Conservation (phyloP, 1,140 invertebrate genomes). For the Drosophila saltans region DNA sequence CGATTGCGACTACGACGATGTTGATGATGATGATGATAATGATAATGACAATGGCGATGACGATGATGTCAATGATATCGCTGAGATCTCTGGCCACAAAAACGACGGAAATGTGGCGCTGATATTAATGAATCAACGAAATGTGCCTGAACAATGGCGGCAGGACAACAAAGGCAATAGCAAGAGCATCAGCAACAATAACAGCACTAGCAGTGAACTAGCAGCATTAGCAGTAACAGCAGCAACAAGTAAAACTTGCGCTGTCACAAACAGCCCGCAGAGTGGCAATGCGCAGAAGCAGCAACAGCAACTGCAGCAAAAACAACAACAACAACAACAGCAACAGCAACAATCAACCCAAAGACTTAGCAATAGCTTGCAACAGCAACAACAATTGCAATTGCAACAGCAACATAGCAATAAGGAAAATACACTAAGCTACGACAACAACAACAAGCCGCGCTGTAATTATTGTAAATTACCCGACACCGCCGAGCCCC, state of each 20-base stretch:
- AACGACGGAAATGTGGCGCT: constrained; percentile 76
- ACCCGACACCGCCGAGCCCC: constrained; percentile 74
- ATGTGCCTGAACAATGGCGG: constrained; percentile 76
- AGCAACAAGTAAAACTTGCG: constrained; percentile 70
- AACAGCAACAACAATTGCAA: constrained; percentile 54
- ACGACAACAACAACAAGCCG: constrained; percentile 62
- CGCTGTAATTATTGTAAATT: constrained; percentile 81
- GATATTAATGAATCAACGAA: constrained; percentile 81
- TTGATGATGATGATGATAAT: constrained; percentile 35
- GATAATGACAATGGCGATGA: constrained; percentile 50
- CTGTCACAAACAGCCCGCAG: constrained; percentile 72
- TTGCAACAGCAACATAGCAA: constrained; percentile 70
- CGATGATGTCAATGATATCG: constrained; percentile 61
- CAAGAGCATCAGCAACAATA: constrained; percentile 50
- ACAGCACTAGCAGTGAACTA: constrained; percentile 50
- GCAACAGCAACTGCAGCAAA: constrained; percentile 30
- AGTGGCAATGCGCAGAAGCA: constrained; percentile 75
- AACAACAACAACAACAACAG: constrained; percentile 43
- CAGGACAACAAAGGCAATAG: constrained; percentile 76
- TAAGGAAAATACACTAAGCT: constrained; percentile 78
- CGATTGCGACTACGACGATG: constrained; percentile 47
- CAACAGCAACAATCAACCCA: constrained; percentile 75
- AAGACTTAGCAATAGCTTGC: constrained; percentile 82
- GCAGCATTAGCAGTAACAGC: constrained; percentile 31
- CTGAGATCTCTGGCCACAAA: constrained; percentile 37